Base-by-base conservation (phyloP, 1,140 invertebrate species). In the Acromyrmex charruanus region DNA sequence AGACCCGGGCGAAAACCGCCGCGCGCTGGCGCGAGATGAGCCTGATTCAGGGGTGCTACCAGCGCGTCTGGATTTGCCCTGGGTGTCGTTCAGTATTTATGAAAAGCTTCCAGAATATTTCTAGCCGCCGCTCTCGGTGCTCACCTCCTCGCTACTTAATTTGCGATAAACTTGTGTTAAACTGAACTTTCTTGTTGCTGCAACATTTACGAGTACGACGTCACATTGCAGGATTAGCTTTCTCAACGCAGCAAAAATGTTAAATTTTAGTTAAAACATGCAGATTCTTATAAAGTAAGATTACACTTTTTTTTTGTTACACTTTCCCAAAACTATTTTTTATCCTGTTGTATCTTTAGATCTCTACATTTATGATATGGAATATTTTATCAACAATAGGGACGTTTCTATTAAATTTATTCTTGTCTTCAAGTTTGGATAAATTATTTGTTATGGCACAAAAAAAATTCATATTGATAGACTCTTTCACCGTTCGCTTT, bases 1-100 rank as follows among this genome's bases (percentile, higher is more conserved):
- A 93, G 92, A 94, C 92, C 90, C 90, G 88, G 88, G 92, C 87
- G 93, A 94, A 95, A 95, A 94, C 92, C 91, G 89, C 94, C 90
- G 90, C 88, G 90, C 88, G 91, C 90, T 91, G 87, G 90, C 87
- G 93, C 91, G 93, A 91, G 90, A 94, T 93, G 93, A 94, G 92
- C 93, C 89, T 89, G 93, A 94, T 94, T 94, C 92, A 92, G 87
- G 79, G 84, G 74, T 84, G 89, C 89, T 69, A 84, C 53, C 80
- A 49, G 66, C 85, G 88, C 77, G 88, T 80, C 79, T 75, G 81
- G 86, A 90, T 93, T 89, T 89, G 85, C 91, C 85, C 88, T 90
- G 75, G 85, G 91, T 93, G 92, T 93, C 93, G 92, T 94, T 90
- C 92, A 91, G 91, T 94, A 94, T 95, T 94, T 95, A 95, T 94